Base-by-base conservation (phyloP, 2,113 vertebrate genomes). In the Pluvialis apricaria region DNA sequence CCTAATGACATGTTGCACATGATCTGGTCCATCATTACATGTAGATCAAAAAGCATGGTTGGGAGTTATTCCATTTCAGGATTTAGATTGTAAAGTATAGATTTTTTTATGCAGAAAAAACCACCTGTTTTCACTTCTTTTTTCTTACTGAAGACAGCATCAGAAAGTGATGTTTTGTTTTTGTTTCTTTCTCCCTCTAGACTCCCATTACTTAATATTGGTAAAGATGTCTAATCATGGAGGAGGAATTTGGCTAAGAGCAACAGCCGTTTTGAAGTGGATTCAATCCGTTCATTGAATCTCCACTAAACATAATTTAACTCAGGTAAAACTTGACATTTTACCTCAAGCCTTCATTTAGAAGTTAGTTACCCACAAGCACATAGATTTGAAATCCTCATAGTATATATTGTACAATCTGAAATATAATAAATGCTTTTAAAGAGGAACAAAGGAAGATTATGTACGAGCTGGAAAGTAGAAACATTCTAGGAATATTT, bases 401-500 rank as follows among this genome's bases (percentile, higher is more conserved):
- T 6, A 13, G 76, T 49, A 49, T 34, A 21, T 36, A 55, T 2
- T n/a, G 42, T 90, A 38, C 8, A 25, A 79, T 28, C 36, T 32
- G 8, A 65, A 71, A 64, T 1, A 71, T 16, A 42, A 82, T 40
- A 95, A 78, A 83, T 36, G 20, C 19, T 92, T 95, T 83, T 36
- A 66, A 88, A 84, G 32, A 68, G 29, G 88, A 83, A 76, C 9
- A 91, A 79, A 97, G 19, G 60, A 88, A 89, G 65, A 21, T 65
- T 72, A 49, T 2, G 3, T 21, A 57, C 40, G 60, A 88, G 20
- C 11, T 77, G 40, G 61, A 76, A 82, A 82, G 32, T 8, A 81
- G 86, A 88, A 89, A 84, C 4, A 20, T 83, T 91, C 54, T 14
- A 77, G 45, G 45, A 82, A 71, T 91, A 95, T 96, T 91, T 95